Base-by-base conservation (phyloP, 1,140 invertebrate species). In the Diorhabda sublineata region DNA sequence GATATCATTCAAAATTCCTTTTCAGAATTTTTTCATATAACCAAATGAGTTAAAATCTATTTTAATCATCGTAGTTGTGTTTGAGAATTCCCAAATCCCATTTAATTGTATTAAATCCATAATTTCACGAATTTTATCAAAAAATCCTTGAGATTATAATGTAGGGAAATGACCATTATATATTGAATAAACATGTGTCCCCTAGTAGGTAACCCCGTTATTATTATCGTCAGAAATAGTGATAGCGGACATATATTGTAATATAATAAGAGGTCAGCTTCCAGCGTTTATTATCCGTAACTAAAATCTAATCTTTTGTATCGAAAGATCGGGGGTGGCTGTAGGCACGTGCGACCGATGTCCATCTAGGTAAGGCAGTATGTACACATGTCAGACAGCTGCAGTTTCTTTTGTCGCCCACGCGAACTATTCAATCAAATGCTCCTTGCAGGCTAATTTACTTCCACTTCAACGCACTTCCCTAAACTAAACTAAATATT, bases 341-440 rank as follows among this genome's bases (percentile, higher is more conserved):
- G 64, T 42, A 47, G 70, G 65, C 71, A 70, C 71, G 70, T 72
- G 72, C 71, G 70, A 65, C 69, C 71, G 69, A 67, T 74, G 71
- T 69, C 71, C 75, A 67, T 75, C 69, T 70, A 75, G 71, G 74
- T 73, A 71, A 68, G 57, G 64, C 45, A 45, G 64, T 75, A 73
- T 73, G 75, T 75, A 73, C 76, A 76, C 75, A 73, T 73, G 60
- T 67, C 68, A 75, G 68, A 68, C 76, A 76, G 76, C 76, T 76
- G 76, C 75, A 65, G 56, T 70, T 74, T 74, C 75, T 74, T 76
- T 78, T 78, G 77, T 78, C 77, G 69, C 77, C 77, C 75, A 77
- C 77, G 77, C 69, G 62, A 64, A 42, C 65, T 66, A 61, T 69
- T 65, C 67, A 68, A 68, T 63, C 69, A 63, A 58, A 59, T 70